Base-by-base conservation (phyloP, 1,140 invertebrate species). In the Drosophila pachea region DNA sequence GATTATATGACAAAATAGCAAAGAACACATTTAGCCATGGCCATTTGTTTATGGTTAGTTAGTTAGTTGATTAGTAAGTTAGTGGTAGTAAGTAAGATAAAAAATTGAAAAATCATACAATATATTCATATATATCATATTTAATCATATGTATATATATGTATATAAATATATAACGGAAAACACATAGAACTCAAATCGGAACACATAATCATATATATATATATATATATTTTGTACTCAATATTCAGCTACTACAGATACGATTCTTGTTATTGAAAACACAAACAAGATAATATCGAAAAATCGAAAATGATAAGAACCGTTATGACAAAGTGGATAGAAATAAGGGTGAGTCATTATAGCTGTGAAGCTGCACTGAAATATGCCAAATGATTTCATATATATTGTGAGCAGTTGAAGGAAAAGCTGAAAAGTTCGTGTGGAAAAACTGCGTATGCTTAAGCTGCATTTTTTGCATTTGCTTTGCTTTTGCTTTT, bases 1-100 rank as follows among this genome's bases (percentile, higher is more conserved):
- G 81, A 78, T 86, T 78, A 83, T 74, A 78, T 82, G 78, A 79
- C 76, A 84, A 77, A 86, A 76, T 86, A 84, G 81, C 76, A 86
- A 84, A 76, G 63, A 86, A 84, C 81, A 84, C 81, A 86, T 84
- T 84, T 76, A 84, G 58, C 70, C 76, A 79, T 79, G 79, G 58
- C 70, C 73, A 76, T 79, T 71, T 81, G 62, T 66, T 60, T 68
- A 60, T 82, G 75, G 72, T 66, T 65, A 56, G 68, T 67, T 22
- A 22, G 22, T 22, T 22, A 22, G 22, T 22, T 22, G 22, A 22
- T 22, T 22, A 22, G 22, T 22, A 22, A 22, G 22, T 22, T 53
- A 66, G 54, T 70, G 54, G 55, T 59, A 59, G 49, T 66, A 60
- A 54, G 49, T 45, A 65, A 68, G 65, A 73, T 42, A 43, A 64